Evolutionary conservation across 2,888 invertebrate species (phyloP), one percentile per base, ranked within the genome.

Genomic region (Dynastes grantii): DNA sequence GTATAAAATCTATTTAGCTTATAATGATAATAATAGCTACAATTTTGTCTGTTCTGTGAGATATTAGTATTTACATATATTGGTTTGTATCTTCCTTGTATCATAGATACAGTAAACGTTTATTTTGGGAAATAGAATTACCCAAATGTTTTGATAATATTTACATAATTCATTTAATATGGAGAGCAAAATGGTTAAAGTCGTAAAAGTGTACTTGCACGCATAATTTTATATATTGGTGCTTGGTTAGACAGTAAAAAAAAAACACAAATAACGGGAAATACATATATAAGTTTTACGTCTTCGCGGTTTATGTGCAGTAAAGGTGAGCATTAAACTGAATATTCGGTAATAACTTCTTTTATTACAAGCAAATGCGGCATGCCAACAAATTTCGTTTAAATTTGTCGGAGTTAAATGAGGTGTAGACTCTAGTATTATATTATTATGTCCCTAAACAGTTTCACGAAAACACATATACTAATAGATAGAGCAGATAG

Each of bases 271-370:
- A 53, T n/a, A 53, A 53, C n/a, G 2, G n/a, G 16, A 53, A 53
- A 53, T n/a, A 16, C 53, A 53, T 16, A 53, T 3, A 16, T 49
- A 49, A n/a, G 13, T n/a, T 53, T 53, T 53, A 53, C 53, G 53
- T 16, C 53, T 53, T 53, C n/a, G 53, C 22, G 2, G n/a, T 53
- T 53, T 53, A 63, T 63, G 63, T 13, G 32, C 63, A 8, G 29
- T 63, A 63, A 63, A 63, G 63, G 27, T 32, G 8, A 13, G 27
- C 63, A 32, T 53, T 53, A 53, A 53, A 53, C 11, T 22, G 22
- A 29, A 63, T 63, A 63, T 63, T 63, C 13, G 8, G 63, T 29
- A 63, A 63, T 63, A 63, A 63, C 32, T 63, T 22, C 11, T 29
- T 63, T 63, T 63, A 63, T 9, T 63, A 27, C 63, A 63, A 63